Conservation (phyloP, 2,113 vertebrate genomes). For the Zootoca vivipara region DNA sequence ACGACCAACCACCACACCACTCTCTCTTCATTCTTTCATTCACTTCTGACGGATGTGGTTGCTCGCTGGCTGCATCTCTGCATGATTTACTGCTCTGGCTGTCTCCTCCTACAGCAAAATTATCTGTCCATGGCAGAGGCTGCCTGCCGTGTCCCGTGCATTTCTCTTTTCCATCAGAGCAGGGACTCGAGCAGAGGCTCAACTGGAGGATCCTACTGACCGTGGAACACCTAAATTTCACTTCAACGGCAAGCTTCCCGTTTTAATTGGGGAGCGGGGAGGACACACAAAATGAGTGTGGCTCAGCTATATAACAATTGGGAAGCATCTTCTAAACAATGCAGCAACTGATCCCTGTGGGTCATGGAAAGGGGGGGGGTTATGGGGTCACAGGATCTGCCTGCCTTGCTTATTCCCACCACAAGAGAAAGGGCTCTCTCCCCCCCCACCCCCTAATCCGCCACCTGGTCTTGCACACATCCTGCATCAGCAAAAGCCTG, state of each 20-base stretch:
- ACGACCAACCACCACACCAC: too few species aligned
- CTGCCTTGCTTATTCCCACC: background rate
- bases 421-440: constrained; percentile 6
- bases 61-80: too few species aligned
- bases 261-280: background rate
- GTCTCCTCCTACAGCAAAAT: too few species aligned
- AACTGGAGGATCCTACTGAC: background rate
- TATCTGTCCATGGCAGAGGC: background rate
- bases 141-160: background rate
- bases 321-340: background rate
- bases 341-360: background rate
- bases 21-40: too few species aligned
- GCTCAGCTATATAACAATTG: background rate
- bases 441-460: fast-evolving
- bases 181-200: background rate
- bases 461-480: background rate
- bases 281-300: too few species aligned
- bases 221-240: background rate
- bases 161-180: background rate
- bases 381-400: background rate
- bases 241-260: background rate
- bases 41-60: too few species aligned
- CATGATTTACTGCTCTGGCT: too few species aligned
- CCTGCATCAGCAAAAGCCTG: constrained; percentile 37
- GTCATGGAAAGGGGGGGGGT: background rate